A percentile compares a stretch with the other conserved stretches of the same genome.
These are phyloP conservation scores for Brevimyrus niger DNA, from an alignment of 2,113 vertebrate genomes.

Conservation along the genomic window DNA sequence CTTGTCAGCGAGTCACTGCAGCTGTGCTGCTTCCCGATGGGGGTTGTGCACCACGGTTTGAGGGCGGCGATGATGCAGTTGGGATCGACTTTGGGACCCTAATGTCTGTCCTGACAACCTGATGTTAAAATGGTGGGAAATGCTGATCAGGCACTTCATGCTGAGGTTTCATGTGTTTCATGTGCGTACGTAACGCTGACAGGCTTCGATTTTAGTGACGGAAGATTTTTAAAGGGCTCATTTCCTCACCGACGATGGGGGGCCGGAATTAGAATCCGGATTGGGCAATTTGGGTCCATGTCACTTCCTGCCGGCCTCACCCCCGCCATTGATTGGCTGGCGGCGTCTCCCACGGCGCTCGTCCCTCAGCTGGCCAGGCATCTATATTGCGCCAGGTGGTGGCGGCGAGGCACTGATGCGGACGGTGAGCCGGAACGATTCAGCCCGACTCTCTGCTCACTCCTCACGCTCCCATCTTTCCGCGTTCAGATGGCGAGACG, in stretches of 20 bases:
- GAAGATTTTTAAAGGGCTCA: neutral
- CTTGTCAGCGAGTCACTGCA: neutral
- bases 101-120: neutral
- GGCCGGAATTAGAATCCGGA: neutral
- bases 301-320: neutral
- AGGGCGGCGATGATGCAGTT: neutral
- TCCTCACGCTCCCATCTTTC: neutral
- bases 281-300: neutral
- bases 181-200: neutral
- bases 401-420: conserved; percentile 8
- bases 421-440: neutral
- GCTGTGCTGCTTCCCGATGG: neutral
- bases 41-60: neutral
- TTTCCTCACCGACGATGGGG: neutral
- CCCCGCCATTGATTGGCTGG: neutral
- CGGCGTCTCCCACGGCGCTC: neutral
- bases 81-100: neutral
- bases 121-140: neutral
- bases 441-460: no score
- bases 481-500: neutral
- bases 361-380: neutral
- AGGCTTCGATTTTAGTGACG: neutral
- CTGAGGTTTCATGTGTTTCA: neutral
- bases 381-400: neutral
- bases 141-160: neutral